These are phyloP conservation scores for Neodiprion lecontei DNA, from an alignment of 1,140 invertebrate genomes.

Conservation along the genomic window DNA sequence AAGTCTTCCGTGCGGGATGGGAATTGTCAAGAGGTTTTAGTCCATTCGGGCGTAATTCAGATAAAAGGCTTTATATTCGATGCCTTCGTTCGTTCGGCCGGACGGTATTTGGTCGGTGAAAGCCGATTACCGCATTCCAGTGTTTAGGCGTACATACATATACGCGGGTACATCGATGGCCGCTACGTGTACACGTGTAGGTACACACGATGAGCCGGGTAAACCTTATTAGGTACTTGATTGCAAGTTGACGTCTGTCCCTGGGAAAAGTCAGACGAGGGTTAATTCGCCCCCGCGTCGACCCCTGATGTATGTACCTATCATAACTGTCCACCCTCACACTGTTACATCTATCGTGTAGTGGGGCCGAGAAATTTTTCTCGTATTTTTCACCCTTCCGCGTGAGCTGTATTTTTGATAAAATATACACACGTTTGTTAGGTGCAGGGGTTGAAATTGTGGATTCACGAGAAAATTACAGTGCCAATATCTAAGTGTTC, in stretches of 20 bases:
- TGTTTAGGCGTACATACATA: neutral
- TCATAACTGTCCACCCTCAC: no score
- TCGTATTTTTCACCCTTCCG: no score
- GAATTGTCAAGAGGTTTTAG: slow-evolving; percentile 5
- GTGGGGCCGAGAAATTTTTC: no score
- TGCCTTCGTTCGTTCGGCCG: neutral
- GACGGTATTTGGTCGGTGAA: neutral
- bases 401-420: no score
- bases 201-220: neutral
- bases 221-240: slow-evolving; percentile 7
- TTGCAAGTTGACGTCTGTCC: slow-evolving; percentile 2
- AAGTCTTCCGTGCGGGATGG: neutral
- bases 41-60: slow-evolving; percentile 1
- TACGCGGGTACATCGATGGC: no score
- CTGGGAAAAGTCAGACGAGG: neutral
- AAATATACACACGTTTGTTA: no score
- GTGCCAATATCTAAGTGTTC: neutral
- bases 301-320: neutral
- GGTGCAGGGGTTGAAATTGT: neutral
- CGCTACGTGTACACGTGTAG: no score
- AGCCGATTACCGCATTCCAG: slow-evolving; percentile 4
- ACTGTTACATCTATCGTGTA: no score
- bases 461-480: neutral
- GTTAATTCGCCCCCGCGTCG: neutral
- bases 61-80: slow-evolving; percentile 3